phyloP scores from a whole-genome alignment of 2,888 invertebrate genomes.

The Keiferia lycopersicella region DNA sequence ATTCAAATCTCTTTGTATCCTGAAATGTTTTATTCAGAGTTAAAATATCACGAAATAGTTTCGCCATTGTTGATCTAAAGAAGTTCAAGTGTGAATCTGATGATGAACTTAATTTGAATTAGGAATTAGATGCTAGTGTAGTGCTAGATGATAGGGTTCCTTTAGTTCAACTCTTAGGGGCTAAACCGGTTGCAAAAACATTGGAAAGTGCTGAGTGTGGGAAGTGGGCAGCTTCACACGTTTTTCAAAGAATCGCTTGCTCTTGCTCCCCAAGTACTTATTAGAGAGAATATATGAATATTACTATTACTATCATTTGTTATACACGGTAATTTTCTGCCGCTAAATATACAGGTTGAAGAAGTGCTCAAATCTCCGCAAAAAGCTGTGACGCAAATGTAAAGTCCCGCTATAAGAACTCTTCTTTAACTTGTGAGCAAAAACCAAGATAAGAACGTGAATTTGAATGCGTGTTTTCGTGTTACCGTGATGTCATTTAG shows the following conservation, averaged over 20 bases:
- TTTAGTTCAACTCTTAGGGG: not conserved
- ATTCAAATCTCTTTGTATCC: slow-evolving; percentile 23
- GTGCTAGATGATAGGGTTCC: not conserved
- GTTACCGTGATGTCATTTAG: slow-evolving; percentile 1
- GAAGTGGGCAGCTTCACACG: slow-evolving; percentile 74
- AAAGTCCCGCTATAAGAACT: not conserved
- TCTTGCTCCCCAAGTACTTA: slow-evolving; percentile 9
- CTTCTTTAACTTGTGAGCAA: not conserved
- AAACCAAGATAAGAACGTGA: not conserved
- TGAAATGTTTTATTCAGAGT: slow-evolving; percentile 15
- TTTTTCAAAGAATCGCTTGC: slow-evolving; percentile 37
- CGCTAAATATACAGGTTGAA: not conserved
- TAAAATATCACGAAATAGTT: slow-evolving; percentile 16
- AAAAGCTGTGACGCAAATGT: not conserved
- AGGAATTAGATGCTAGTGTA: not conserved
- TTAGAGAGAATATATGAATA: slow-evolving; percentile 10
- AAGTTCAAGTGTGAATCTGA: slow-evolving; percentile 14
- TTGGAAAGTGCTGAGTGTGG: slow-evolving; percentile 56
- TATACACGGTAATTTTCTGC: slow-evolving; percentile 1
- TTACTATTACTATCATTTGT: not conserved
- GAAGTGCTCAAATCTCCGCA: not conserved
- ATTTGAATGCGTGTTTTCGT: not conserved
- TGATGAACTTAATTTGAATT: not conserved
- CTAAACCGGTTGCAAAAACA: slow-evolving; percentile 46
- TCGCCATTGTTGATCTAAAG: slow-evolving; percentile 11